phyloP scores from a whole-genome alignment of 2,888 invertebrate genomes.

The Philopedon plagiatum region DNA sequence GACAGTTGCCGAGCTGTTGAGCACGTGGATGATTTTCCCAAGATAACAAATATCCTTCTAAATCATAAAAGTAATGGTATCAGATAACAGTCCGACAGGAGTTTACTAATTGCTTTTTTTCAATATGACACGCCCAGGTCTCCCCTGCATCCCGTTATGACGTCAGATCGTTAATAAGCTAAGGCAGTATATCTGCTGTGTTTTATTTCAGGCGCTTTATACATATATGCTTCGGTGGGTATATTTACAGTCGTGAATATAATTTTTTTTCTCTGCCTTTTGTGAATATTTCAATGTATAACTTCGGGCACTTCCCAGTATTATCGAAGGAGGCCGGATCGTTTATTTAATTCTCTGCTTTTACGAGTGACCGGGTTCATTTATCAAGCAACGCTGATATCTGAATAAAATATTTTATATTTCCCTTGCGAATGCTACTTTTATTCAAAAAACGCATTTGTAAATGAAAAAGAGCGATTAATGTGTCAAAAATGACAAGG shows the following conservation, averaged over 20 bases:
- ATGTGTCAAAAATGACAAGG: conserved; percentile 15
- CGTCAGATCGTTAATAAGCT: no score
- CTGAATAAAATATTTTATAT: conserved; percentile 26
- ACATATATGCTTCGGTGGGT: not conserved
- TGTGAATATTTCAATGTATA: not conserved
- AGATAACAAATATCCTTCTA: no score
- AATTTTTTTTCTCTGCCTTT: not conserved
- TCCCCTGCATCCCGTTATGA: no score
- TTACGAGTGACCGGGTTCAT: conserved; percentile 9
- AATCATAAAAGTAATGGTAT: no score
- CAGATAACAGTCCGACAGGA: no score
- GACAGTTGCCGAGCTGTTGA: no score
- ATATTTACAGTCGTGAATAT: no score
- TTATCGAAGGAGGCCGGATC: not conserved
- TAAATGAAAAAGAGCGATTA: conserved; percentile 25
- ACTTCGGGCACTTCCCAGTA: not conserved
- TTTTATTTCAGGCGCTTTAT: not conserved
- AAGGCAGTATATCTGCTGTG: no score
- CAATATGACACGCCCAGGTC: no score
- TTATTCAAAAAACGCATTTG: conserved; percentile 23
- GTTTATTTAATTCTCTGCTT: conserved; percentile 5
- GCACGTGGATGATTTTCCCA: no score
- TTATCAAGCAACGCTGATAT: conserved; percentile 24
- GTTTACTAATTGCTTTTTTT: no score
- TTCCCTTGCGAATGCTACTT: conserved; percentile 27